A percentile compares a stretch with the other conserved stretches of the same genome.
phyloP scores from a whole-genome alignment of 2,888 invertebrate genomes.

The Nomada fucata region DNA sequence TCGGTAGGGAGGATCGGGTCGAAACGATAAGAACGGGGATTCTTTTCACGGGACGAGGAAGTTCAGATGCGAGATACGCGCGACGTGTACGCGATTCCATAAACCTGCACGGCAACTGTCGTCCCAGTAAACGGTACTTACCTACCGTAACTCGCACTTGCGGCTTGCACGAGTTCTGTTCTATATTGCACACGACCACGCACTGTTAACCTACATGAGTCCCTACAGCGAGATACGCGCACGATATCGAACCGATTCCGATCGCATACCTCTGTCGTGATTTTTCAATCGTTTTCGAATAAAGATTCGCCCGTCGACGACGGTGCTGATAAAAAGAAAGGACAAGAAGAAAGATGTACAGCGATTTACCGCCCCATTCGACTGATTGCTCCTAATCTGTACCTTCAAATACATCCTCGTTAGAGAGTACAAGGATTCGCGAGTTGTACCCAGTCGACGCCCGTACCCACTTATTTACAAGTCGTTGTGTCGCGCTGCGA shows the following conservation, averaged over 20 bases:
- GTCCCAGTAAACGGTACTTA: conserved; percentile 68
- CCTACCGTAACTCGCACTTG: conserved; percentile 66
- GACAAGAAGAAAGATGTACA: neutral
- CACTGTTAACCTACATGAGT: conserved; percentile 68
- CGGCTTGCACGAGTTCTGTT: conserved; percentile 55
- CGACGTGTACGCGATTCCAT: conserved; percentile 69
- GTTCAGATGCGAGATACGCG: conserved; percentile 44
- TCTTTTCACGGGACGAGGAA: conserved; percentile 44
- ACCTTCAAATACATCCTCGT: conserved; percentile 5
- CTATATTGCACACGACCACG: conserved; percentile 48
- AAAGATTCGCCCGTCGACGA: neutral
- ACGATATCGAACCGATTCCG: conserved; percentile 31
- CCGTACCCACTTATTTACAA: conserved; percentile 10
- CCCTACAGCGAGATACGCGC: conserved; percentile 23
- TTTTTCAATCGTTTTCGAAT: neutral
- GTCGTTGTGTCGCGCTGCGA: neutral
- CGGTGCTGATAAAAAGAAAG: neutral
- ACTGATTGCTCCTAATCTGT: conserved; percentile 5
- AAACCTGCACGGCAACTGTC: conserved; percentile 74
- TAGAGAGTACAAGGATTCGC: conserved; percentile 20
- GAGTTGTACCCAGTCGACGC: neutral
- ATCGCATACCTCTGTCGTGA: neutral
- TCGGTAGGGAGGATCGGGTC: neutral
- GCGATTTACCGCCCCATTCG: neutral
- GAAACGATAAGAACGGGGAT: conserved; percentile 38